phyloP scores from a whole-genome alignment of 2,888 invertebrate species.

The Incurvaria masculella region DNA sequence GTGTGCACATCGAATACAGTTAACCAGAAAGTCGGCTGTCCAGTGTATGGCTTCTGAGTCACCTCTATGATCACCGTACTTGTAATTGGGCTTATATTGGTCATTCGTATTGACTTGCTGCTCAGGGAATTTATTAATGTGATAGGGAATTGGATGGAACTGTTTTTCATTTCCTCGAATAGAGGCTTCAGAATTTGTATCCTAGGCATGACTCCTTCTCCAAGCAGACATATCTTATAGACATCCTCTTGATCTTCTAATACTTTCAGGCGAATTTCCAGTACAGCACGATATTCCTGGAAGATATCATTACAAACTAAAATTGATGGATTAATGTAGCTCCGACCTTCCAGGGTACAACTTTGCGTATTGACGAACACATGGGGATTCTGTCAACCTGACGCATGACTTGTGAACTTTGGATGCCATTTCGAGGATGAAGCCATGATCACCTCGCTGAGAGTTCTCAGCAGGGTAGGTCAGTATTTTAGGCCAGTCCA shows the following conservation, averaged over 20 bases:
- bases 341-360: too few species aligned
- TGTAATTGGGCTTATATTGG: conserved; percentile 35
- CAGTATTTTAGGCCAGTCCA: too few species aligned
- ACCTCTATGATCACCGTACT: conserved; percentile 27
- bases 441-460: too few species aligned
- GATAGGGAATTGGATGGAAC: conserved; percentile 32
- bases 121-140: conserved; percentile 42
- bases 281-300: conserved; percentile 45
- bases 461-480: too few species aligned
- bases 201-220: conserved; percentile 46
- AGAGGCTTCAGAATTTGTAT: conserved; percentile 31
- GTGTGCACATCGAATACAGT: conserved; percentile 19
- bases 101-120: conserved; percentile 29
- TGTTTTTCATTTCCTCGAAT: conserved; percentile 26
- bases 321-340: too few species aligned
- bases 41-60: conserved; percentile 23
- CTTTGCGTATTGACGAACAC: too few species aligned
- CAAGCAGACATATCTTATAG: conserved; percentile 42
- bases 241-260: conserved; percentile 37
- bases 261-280: conserved; percentile 41
- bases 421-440: too few species aligned
- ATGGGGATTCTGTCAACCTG: too few species aligned
- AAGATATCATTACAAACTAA: too few species aligned
- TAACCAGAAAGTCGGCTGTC: conserved; percentile 36
- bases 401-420: too few species aligned